phyloP scores from a whole-genome alignment of 1,140 invertebrate genomes.

The Drosophila pseudoobscura region DNA sequence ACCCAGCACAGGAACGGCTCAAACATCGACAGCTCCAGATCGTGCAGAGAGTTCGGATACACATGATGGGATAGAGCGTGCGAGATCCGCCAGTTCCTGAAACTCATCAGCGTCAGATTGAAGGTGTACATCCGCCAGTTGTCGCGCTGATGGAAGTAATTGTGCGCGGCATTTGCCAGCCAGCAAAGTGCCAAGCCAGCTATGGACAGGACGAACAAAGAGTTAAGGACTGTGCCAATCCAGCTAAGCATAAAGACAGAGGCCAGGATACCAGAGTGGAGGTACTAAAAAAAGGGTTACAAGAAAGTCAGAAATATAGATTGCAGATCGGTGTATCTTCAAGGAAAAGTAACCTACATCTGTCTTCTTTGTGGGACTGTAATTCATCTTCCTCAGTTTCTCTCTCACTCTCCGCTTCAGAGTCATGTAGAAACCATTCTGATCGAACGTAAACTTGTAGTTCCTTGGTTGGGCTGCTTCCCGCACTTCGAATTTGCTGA shows the following conservation, averaged over 20 bases:
- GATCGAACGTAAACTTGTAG: conserved; percentile 87
- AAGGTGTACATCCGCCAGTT: conserved; percentile 93
- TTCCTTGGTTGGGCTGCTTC: conserved; percentile 85
- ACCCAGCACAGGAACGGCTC: conserved; percentile 89
- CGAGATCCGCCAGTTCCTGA: conserved; percentile 89
- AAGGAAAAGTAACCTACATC: conserved; percentile 42
- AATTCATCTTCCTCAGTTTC: conserved; percentile 84
- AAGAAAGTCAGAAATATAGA: too few relatives aligned
- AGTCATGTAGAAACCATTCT: conserved; percentile 88
- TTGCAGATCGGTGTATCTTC: not conserved
- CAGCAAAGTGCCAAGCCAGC: conserved; percentile 85
- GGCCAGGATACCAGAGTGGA: conserved; percentile 81
- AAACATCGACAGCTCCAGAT: conserved; percentile 88
- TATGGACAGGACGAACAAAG: conserved; percentile 79
- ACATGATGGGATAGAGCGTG: conserved; percentile 92
- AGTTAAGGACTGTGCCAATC: conserved; percentile 84
- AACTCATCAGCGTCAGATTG: conserved; percentile 87
- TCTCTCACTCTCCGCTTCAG: conserved; percentile 86
- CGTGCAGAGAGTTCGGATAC: conserved; percentile 91
- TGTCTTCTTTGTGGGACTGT: conserved; percentile 52
- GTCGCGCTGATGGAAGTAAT: conserved; percentile 91
- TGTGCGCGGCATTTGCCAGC: conserved; percentile 87
- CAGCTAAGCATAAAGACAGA: conserved; percentile 84
- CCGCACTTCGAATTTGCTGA: conserved; percentile 87
- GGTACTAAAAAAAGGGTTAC: conserved; percentile 28